A percentile compares a stretch with the other conserved stretches of the same genome.
Evolutionary conservation across 2,113 vertebrate genomes (phyloP).

Genomic region (Hiodon tergisus): DNA sequence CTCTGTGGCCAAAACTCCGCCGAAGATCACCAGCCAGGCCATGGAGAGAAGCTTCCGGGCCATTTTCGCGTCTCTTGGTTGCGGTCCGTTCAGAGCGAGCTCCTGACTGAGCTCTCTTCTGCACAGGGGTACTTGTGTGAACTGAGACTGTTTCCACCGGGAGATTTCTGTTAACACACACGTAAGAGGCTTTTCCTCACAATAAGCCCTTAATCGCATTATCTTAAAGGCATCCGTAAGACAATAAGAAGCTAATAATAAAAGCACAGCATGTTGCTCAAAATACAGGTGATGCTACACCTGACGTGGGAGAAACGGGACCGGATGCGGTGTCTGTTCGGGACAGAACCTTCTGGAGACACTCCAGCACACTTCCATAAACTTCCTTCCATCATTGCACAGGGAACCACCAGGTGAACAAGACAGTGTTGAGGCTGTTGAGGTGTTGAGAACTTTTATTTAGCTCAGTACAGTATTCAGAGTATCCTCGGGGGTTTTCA

Average conservation of each 20-base stretch:
- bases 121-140: conserved; percentile 36
- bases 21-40: conserved; percentile 43
- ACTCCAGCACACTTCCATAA: no score
- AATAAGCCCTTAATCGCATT: conserved; percentile 86
- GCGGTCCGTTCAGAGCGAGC: not conserved
- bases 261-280: conserved; percentile 34
- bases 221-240: conserved; percentile 61
- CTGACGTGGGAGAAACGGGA: not conserved
- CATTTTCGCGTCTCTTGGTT: conserved; percentile 45
- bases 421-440: no score
- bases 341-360: no score
- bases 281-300: conserved; percentile 23
- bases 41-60: conserved; percentile 41
- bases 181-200: conserved; percentile 68
- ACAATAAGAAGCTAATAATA: conserved; percentile 48
- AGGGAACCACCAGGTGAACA: not conserved
- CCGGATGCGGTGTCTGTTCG: not conserved
- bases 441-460: no score
- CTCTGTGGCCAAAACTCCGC: conserved; percentile 44
- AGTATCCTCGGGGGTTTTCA: no score
- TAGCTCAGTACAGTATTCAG: no score
- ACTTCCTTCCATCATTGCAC: no score
- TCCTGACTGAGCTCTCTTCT: conserved; percentile 40
- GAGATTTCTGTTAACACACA: conserved; percentile 52
- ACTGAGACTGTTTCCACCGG: conserved; percentile 51